Evolutionary conservation across 2,797 vertebrate species (phyloP).

Genomic region (Girardinus metallicus): DNA sequence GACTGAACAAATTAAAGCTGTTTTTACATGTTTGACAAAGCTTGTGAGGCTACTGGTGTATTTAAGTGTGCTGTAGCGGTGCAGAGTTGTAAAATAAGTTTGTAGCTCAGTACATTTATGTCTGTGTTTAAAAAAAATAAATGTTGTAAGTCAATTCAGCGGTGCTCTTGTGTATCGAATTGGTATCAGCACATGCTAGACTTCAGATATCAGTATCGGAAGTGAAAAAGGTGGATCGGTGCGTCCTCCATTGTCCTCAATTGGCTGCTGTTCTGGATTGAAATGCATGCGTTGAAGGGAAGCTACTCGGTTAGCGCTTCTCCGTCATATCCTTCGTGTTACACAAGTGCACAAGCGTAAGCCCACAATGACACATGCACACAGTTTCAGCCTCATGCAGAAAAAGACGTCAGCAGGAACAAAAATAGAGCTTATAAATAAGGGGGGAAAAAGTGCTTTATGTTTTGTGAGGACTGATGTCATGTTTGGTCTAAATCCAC

Average conservation of each 20-base stretch:
- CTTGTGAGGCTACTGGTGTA: no score
- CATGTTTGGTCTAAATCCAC: slow-evolving; percentile 74
- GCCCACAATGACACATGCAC: slow-evolving; percentile 10
- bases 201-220: neutral
- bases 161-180: no score
- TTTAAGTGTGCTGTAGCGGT: no score
- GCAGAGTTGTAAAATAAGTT: no score
- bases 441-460: slow-evolving; percentile 49
- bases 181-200: no score
- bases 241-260: slow-evolving; percentile 68
- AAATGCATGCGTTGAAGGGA: slow-evolving; percentile 55
- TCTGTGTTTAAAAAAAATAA: no score
- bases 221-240: slow-evolving; percentile 34
- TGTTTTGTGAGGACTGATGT: slow-evolving; percentile 75
- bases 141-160: no score
- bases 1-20: no score
- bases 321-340: slow-evolving; percentile 35
- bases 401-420: slow-evolving; percentile 59
- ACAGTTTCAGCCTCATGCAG: slow-evolving; percentile 4
- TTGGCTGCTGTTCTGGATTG: slow-evolving; percentile 53
- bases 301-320: slow-evolving; percentile 58
- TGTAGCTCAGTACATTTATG: no score
- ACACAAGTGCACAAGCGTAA: slow-evolving; percentile 14
- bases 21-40: no score
- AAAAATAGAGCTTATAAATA: slow-evolving; percentile 74